phyloP scores from a whole-genome alignment of 2,797 vertebrate genomes.

The Brachyrhaphis roseni region DNA sequence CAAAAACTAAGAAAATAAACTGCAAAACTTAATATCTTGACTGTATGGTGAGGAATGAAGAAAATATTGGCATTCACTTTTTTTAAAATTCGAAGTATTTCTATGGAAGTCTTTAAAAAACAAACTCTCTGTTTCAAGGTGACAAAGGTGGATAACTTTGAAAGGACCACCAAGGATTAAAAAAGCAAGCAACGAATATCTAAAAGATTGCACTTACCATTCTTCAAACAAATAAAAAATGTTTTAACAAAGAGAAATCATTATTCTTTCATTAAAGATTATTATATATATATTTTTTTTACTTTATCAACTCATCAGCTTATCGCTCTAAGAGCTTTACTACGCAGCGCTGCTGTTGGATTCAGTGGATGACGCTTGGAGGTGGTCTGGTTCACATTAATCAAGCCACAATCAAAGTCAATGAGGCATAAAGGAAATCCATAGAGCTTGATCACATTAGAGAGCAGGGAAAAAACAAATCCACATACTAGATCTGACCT shows the following conservation, averaged over 20 bases:
- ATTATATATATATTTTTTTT: not conserved
- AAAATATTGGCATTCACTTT: not conserved
- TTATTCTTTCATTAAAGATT: not conserved
- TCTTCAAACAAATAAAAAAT: not conserved
- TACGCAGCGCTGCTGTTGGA: not conserved
- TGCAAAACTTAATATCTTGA: not conserved
- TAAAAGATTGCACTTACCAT: not conserved
- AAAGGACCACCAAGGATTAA: not conserved
- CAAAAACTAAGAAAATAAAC: not conserved
- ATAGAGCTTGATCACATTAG: conserved; percentile 23
- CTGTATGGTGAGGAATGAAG: not conserved
- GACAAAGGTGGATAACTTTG: not conserved
- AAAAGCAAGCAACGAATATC: not conserved
- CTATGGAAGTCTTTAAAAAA: not conserved
- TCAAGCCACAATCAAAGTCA: conserved; percentile 19
- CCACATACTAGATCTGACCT: not conserved
- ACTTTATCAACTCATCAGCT: conserved; percentile 4
- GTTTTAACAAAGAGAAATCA: not conserved
- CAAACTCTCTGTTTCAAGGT: not conserved
- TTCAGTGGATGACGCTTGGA: conserved; percentile 5
- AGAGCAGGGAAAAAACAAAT: not conserved
- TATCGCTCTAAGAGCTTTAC: conserved; percentile 8
- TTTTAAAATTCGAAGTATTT: not conserved
- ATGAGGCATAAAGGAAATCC: conserved; percentile 27
- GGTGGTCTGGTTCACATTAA: conserved; percentile 23